phyloP scores from a whole-genome alignment of 2,113 vertebrate species.

The Brevimyrus niger region DNA sequence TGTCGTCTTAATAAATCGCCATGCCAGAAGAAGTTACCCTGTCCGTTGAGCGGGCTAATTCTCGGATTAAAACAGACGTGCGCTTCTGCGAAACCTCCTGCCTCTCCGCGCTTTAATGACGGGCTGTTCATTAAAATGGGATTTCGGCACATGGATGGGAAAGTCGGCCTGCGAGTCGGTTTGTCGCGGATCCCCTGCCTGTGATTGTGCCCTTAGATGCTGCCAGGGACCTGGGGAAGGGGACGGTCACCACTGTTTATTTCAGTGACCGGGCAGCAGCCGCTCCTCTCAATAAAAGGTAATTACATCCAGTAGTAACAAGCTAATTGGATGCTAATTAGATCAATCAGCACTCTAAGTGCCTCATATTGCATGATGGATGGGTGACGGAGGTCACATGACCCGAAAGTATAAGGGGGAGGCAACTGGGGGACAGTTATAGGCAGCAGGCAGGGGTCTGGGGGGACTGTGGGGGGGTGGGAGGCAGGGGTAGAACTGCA shows the following conservation, averaged over 20 bases:
- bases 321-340: conserved; percentile 93
- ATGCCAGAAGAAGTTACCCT: neutral
- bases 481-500: conserved; percentile 64
- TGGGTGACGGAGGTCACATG: conserved; percentile 69
- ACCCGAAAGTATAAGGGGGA: conserved; percentile 34
- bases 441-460: conserved; percentile 69
- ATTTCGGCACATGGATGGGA: conserved; percentile 29
- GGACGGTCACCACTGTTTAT: conserved; percentile 63
- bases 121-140: conserved; percentile 69
- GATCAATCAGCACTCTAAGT: conserved; percentile 87
- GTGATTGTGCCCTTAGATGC: conserved; percentile 48
- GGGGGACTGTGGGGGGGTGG: conserved; percentile 27
- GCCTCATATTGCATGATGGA: conserved; percentile 88
- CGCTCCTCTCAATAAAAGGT: conserved; percentile 74
- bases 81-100: conserved; percentile 28
- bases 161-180: conserved; percentile 44
- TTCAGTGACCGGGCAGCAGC: conserved; percentile 73
- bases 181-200: conserved; percentile 40
- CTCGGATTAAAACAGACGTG: neutral
- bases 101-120: conserved; percentile 57
- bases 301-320: conserved; percentile 81
- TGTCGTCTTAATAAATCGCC: neutral
- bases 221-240: conserved; percentile 45
- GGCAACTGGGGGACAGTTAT: conserved; percentile 22
- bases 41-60: neutral